Conservation (phyloP, 2,113 vertebrate species). For the Bos indicus region DNA sequence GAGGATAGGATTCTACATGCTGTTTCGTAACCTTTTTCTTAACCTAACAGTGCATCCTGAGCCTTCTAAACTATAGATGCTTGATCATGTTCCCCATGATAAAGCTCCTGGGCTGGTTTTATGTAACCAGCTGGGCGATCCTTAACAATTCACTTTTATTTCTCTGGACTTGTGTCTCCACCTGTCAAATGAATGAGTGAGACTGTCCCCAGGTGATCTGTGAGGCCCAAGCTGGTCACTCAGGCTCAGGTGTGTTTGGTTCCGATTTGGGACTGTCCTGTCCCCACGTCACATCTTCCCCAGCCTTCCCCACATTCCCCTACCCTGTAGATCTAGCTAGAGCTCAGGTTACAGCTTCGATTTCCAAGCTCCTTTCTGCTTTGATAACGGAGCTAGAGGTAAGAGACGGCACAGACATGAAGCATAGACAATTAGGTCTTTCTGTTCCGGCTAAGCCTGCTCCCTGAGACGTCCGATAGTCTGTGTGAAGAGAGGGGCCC, state of each 20-base stretch:
- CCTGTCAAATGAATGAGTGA: neutral
- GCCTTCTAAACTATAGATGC: neutral
- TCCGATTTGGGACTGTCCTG: neutral
- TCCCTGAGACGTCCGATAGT: neutral
- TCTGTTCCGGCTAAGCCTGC: neutral
- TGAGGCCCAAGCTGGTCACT: neutral
- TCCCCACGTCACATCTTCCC: neutral
- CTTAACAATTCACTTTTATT: neutral
- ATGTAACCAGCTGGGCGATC: neutral
- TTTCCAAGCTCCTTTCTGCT: conserved; percentile 11
- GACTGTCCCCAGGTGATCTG: neutral
- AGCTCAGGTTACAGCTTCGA: neutral
- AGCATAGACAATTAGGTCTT: neutral
- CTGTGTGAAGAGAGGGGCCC: neutral
- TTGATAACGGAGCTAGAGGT: neutral
- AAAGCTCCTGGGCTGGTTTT: neutral
- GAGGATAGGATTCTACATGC: neutral
- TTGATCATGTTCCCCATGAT: neutral
- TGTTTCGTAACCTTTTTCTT: neutral
- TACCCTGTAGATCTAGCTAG: neutral
- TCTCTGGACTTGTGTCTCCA: neutral
- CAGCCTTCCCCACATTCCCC: neutral
- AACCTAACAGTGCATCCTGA: neutral
- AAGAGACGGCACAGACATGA: neutral
- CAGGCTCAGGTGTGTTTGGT: neutral